phyloP scores from a whole-genome alignment of 2,888 invertebrate species.

The Monochamus alternatus region DNA sequence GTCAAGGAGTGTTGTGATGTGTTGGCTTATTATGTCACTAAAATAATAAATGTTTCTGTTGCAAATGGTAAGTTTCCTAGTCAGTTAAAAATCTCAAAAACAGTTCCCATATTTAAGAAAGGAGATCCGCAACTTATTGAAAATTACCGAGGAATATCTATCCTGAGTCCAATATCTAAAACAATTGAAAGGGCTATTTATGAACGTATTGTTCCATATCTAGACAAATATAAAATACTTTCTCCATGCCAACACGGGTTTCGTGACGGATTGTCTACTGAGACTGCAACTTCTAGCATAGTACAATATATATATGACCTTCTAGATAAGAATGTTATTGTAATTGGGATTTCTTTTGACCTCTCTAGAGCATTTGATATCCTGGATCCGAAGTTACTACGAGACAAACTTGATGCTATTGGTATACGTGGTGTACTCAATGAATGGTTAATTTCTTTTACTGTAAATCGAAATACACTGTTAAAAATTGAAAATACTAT shows the following conservation, averaged over 20 bases:
- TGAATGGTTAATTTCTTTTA: background rate
- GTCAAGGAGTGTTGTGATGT: background rate
- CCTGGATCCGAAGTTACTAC: background rate
- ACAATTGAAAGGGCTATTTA: slow-evolving; percentile 9
- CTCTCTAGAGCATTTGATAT: background rate
- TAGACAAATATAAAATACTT: too few relatives aligned
- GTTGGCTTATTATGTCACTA: background rate
- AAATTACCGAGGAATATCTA: slow-evolving; percentile 29
- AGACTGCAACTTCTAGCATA: background rate
- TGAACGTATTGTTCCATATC: background rate
- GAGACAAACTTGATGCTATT: background rate
- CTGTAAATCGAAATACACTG: background rate
- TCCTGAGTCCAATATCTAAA: slow-evolving; percentile 29
- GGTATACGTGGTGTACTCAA: too few relatives aligned
- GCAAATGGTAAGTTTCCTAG: slow-evolving; percentile 21
- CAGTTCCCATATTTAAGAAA: slow-evolving; percentile 27
- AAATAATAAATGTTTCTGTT: slow-evolving; percentile 8
- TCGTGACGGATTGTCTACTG: background rate
- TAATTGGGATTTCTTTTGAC: slow-evolving; percentile 1
- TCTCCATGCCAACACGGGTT: background rate
- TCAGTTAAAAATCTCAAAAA: slow-evolving; percentile 22
- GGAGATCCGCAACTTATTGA: slow-evolving; percentile 20
- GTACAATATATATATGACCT: background rate
- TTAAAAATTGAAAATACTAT: background rate
- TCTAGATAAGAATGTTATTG: background rate